phyloP scores from a whole-genome alignment of 35 echinoderm and acorn worm species.

The Heliocidaris tuberculata region DNA sequence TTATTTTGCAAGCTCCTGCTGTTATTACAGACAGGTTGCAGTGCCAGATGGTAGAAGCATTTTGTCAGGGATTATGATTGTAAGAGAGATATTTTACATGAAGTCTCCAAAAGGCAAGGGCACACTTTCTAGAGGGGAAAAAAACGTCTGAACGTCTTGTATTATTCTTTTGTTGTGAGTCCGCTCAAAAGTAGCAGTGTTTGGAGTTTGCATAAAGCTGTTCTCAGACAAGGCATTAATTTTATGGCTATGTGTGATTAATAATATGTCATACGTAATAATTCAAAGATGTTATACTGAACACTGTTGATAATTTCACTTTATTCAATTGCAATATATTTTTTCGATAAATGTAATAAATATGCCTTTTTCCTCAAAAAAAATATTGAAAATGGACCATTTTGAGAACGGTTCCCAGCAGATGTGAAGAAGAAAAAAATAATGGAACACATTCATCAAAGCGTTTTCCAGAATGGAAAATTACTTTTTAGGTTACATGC shows the following conservation, averaged over 20 bases:
- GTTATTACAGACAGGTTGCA: no score
- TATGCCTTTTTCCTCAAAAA: no score
- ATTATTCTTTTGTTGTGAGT: not conserved
- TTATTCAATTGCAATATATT: conserved; percentile 6
- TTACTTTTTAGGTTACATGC: no score
- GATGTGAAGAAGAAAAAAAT: not conserved
- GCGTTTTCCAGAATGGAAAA: no score
- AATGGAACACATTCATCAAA: no score
- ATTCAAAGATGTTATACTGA: not conserved
- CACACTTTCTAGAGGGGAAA: not conserved
- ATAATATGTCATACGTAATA: not conserved
- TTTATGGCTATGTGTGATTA: not conserved
- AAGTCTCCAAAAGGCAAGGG: not conserved
- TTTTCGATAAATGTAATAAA: not conserved
- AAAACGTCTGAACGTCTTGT: not conserved
- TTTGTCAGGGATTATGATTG: not conserved
- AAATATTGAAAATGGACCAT: not conserved
- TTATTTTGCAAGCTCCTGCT: no score
- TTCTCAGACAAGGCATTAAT: not conserved
- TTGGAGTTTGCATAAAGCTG: not conserved
- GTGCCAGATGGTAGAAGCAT: no score
- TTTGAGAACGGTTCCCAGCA: not conserved
- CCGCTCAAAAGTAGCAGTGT: not conserved
- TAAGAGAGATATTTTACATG: not conserved
- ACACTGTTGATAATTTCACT: not conserved